Conservation (phyloP, 1,140 invertebrate genomes). For the Thalassaphorura encarpata region DNA sequence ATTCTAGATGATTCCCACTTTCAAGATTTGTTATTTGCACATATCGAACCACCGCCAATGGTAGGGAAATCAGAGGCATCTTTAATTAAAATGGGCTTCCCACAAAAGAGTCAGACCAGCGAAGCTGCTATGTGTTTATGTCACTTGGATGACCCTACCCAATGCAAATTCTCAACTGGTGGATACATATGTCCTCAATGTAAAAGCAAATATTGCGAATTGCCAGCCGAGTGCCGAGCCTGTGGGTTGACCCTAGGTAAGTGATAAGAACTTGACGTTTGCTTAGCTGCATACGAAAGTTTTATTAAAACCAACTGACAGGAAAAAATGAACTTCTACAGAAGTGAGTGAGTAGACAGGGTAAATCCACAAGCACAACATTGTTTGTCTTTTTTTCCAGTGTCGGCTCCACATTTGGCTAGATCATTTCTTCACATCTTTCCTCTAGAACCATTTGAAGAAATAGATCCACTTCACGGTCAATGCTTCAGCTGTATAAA, state of each 20-base stretch:
- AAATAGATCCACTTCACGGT: constrained; percentile 44
- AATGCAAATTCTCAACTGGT: constrained; percentile 52
- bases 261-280: too few relatives aligned
- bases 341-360: too few relatives aligned
- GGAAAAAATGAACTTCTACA: too few relatives aligned
- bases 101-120: constrained; percentile 48
- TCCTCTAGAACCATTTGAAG: constrained; percentile 73
- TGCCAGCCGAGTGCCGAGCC: constrained; percentile 90
- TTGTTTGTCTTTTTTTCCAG: too few relatives aligned
- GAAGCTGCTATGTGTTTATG: constrained; percentile 45
- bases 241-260: constrained; percentile 92
- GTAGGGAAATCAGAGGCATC: constrained; percentile 61
- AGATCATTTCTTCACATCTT: constrained; percentile 95
- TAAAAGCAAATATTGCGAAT: constrained; percentile 91
- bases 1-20: constrained; percentile 87
- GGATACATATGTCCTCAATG: constrained; percentile 96
- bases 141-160: constrained; percentile 61
- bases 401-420: constrained; percentile 93
- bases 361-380: too few relatives aligned
- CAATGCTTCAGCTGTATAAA: constrained; percentile 63
- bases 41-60: constrained; percentile 73
- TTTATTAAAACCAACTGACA: too few relatives aligned
- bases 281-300: too few relatives aligned
- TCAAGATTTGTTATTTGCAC: constrained; percentile 55
- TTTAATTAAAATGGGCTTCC: constrained; percentile 88